Evolutionary conservation across 2,113 vertebrate genomes (phyloP), one percentile per base, ranked within the genome.

Genomic region (Toxotes jaculatrix): DNA sequence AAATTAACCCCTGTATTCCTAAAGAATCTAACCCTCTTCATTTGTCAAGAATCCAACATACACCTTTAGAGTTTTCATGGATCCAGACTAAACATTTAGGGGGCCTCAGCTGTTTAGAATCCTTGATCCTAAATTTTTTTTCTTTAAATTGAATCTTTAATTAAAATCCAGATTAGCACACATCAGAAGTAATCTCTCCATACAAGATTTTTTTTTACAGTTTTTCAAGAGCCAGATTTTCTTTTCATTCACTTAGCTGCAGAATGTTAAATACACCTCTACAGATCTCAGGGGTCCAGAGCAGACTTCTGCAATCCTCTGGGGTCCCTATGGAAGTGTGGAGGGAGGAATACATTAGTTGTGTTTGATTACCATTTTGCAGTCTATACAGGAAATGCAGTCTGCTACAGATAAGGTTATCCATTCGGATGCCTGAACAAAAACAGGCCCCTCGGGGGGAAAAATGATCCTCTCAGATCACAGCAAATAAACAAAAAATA

Each of bases 321-420:
- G 61, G n/a, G n/a, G 42, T 59, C 42, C 63, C 55, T 10, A 17
- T 36, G 23, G 62, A 56, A 4, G 42, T 23, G 13, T 60, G 40
- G 47, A 70, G 27, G 43, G 73, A 70, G 27, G 43, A 69, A 38
- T 38, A 64, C 40, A 64, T 69, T 61, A 31, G 31, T 11, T 78
- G 27, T 64, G 23, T 23, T 71, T 17, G 27, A 21, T 23, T 21
- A 59, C 8, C 27, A 38, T 67, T 61, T 45, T 66, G 34, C 63
- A 32, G 34, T 61, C 56, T 75, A 7, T 13, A 55, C 63, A 36
- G 32, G 53, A 27, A 49, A 12, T 13, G 42, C 32, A 43, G 32
- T 60, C 12, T 32, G 43, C 16, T 14, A 12, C 57, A 77, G 66
- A 40, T 56, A 49, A 32, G 59, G n/a, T 62, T 45, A 42, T 64